Percentiles rank a stretch among this genome's conserved stretches.
These are phyloP conservation scores for Oreochromis grahami DNA, from an alignment of 2,797 vertebrate genomes.

Conservation along the genomic window DNA sequence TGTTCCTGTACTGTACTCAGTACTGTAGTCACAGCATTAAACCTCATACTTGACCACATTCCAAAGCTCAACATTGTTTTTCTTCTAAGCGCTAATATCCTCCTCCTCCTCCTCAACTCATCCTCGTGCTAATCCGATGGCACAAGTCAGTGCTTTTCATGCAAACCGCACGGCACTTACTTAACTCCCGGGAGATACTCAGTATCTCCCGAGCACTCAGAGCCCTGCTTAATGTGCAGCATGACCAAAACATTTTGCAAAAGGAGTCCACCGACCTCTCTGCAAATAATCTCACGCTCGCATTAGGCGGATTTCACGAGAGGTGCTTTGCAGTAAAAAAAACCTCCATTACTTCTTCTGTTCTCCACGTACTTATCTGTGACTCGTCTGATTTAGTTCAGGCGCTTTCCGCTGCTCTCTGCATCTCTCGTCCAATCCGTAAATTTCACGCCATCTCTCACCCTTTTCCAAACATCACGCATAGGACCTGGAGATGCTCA, in stretches of 20 bases:
- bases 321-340: conserved; percentile 25
- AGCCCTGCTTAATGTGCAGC: conserved; percentile 28
- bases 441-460: not conserved
- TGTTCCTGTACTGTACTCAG: not conserved
- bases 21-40: not conserved
- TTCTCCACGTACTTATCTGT: conserved; percentile 25
- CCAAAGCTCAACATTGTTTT: conserved; percentile 28
- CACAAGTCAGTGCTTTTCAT: conserved; percentile 19
- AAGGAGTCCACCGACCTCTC: conserved; percentile 8
- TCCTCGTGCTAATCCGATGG: conserved; percentile 8
- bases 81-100: not conserved
- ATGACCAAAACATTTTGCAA: conserved; percentile 44
- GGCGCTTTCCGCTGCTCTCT: not conserved
- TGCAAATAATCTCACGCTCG: conserved; percentile 17
- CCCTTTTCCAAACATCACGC: not conserved
- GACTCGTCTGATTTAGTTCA: conserved; percentile 8
- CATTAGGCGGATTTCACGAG: conserved; percentile 24
- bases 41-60: conserved; percentile 18
- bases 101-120: conserved; percentile 18
- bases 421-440: not conserved
- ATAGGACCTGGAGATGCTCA: conserved; percentile 2
- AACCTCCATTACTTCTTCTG: not conserved
- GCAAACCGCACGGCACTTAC: not conserved
- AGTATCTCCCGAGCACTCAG: conserved; percentile 3
- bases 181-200: conserved; percentile 4